Conservation (phyloP, 2,888 invertebrate genomes). For the Torymus aiolomorphi region DNA sequence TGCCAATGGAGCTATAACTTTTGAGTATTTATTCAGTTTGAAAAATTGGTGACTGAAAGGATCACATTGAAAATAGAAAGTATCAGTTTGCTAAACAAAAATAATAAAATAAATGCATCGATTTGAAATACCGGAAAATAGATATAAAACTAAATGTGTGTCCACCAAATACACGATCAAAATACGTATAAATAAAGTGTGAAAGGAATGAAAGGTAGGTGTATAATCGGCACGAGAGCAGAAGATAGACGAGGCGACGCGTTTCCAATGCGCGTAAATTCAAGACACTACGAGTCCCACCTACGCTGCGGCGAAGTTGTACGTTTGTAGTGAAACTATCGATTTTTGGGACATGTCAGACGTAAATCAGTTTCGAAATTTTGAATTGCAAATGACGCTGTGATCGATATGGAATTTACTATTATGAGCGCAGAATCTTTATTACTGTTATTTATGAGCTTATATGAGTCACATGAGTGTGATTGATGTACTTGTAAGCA, state of each 20-base stretch:
- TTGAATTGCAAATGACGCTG: conserved; percentile 26
- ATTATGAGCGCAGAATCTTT: conserved; percentile 27
- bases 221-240: background rate
- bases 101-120: no score
- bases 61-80: no score
- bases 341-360: conserved; percentile 1
- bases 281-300: background rate
- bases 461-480: conserved; percentile 19
- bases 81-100: no score
- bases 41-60: no score
- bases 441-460: conserved; percentile 40
- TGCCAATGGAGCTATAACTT: no score
- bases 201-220: background rate
- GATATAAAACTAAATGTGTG: no score
- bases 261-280: background rate
- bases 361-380: conserved; percentile 34
- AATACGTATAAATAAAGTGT: background rate
- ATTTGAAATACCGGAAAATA: no score
- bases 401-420: conserved; percentile 37
- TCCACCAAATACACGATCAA: background rate
- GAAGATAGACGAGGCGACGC: background rate
- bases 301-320: background rate
- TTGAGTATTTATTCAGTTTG: no score
- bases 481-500: conserved; percentile 12
- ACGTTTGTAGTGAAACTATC: conserved; percentile 4